Conservation (phyloP, 2,113 vertebrate species). For the Canis aureus region DNA sequence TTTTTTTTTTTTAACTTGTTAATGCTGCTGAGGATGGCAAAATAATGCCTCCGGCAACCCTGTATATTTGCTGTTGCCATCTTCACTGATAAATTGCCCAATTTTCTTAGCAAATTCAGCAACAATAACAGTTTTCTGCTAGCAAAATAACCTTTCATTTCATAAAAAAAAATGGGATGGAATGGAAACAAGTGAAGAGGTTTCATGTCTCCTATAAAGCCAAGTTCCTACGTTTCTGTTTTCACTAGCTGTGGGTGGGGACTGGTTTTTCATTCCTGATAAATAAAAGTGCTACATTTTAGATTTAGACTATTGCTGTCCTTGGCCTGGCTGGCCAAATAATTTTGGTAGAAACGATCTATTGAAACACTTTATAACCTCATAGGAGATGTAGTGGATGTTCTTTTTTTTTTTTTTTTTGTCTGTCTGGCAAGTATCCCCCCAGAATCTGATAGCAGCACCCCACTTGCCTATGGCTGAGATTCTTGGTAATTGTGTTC, state of each 20-base stretch:
- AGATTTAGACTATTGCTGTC: neutral
- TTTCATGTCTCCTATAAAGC: conserved; percentile 62
- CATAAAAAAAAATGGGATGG: conserved; percentile 34
- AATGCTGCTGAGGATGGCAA: conserved; percentile 67
- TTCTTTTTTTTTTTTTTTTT: neutral
- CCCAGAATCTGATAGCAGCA: neutral
- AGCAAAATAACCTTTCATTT: conserved; percentile 82
- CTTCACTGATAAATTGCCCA: conserved; percentile 79
- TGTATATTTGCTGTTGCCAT: conserved; percentile 66
- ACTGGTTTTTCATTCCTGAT: conserved; percentile 33
- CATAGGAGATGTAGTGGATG: neutral
- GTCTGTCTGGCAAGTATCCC: neutral
- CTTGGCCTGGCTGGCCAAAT: conserved; percentile 3
- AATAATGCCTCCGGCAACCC: conserved; percentile 61
- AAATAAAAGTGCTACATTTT: conserved; percentile 55
- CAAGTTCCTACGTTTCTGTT: conserved; percentile 60
- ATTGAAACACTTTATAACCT: conserved; percentile 1
- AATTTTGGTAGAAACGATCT: neutral
- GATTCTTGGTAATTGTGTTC: conserved; percentile 10
- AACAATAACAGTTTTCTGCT: conserved; percentile 82
- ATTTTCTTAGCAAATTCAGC: conserved; percentile 84
- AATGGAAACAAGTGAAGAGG: conserved; percentile 52
- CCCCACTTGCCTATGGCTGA: neutral
- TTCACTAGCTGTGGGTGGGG: neutral
- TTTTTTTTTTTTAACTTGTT: conserved; percentile 73